These are phyloP conservation scores for Probosciger aterrimus DNA, from an alignment of 2,113 vertebrate genomes.

Conservation along the genomic window DNA sequence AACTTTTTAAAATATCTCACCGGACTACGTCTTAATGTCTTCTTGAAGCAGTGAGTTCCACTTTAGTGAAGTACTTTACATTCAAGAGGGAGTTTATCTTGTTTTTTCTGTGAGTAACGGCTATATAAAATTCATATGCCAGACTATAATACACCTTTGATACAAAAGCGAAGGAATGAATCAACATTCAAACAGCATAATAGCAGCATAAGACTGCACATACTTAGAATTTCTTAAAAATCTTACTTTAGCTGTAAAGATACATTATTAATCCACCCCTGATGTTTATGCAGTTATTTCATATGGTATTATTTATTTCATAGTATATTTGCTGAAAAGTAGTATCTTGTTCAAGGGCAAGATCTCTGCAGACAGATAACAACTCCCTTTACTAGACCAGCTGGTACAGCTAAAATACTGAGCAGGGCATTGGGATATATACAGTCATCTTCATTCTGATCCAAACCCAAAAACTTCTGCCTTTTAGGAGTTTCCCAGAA, in stretches of 20 bases:
- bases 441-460: not conserved
- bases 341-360: not conserved
- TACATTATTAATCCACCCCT: not conserved
- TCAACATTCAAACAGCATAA: not conserved
- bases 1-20: not conserved
- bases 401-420: not conserved
- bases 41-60: not conserved
- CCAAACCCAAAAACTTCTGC: not conserved
- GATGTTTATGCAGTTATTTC: not conserved
- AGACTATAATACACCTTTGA: not conserved
- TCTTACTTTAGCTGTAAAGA: not conserved
- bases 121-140: not conserved
- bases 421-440: not conserved
- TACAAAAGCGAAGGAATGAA: not conserved
- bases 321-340: not conserved
- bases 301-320: not conserved
- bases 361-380: not conserved
- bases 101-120: not conserved
- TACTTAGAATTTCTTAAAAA: not conserved
- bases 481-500: not conserved
- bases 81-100: not conserved
- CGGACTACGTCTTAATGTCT: not conserved
- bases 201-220: not conserved
- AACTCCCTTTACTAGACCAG: not conserved
- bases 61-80: not conserved